Base-by-base conservation (phyloP, 2,113 vertebrate genomes). In the Electrona antarctica region DNA sequence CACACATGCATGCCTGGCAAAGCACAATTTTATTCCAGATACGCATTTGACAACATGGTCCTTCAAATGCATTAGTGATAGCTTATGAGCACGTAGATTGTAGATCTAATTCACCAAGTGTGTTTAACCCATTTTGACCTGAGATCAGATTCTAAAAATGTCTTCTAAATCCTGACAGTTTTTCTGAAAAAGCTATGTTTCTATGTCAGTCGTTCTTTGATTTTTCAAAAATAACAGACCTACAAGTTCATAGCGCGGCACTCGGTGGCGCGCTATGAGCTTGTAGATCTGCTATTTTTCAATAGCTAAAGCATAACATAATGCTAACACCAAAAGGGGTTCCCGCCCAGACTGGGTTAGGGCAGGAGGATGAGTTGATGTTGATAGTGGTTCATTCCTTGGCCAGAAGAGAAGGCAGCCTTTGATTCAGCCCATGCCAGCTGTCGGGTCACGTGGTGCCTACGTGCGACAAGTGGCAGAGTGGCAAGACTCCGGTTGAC, bases 361-460 rank as follows among this genome's bases (percentile, higher is more conserved):
- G 4, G 8, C 50, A 9, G 50, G 13, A 52, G 13, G 50, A 52
- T 60, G 21, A 61, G 29, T 55, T 57, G 10, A 41, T 11, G 8
- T 5, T n/a, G 8, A 50, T 52, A n/a, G 41, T 41, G 51, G 4
- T 56, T 61, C 13, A n/a, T 29, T 61, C 3, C 8, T 73, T 73
- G 71, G 64, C 55, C 61, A 45, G 77, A 88, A 77, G 74, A 86
- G 81, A 85, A 82, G 78, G 79, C 60, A 4, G 74, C 64, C 76
- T 77, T 85, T 90, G 83, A 87, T 78, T 81, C 51, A 46, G 61
- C 60, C 67, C n/a, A 11, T 66, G 78, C 77, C 91, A 91, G 89
- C 88, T 93, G 91, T 64, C 77, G 7, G 78, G 80, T 86, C 88
- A 87, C 79, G 64, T 79, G 78, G 79, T 48, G 57, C 54, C 56